Evolutionary conservation across 2,888 invertebrate species (phyloP), one percentile per base, ranked within the genome.

Genomic region (Phymatocera aterrima): DNA sequence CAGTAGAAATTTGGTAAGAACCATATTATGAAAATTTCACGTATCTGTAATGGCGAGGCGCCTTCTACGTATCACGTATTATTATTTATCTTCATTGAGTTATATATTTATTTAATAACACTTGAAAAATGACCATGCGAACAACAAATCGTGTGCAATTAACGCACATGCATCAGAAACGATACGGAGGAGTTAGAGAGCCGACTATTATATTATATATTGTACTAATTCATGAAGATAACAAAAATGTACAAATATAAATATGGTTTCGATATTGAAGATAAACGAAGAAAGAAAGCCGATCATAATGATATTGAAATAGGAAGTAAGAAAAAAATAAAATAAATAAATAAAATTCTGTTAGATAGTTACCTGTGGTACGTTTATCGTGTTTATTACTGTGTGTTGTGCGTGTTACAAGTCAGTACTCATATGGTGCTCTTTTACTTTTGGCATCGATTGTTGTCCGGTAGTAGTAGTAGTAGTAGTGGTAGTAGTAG

Each of bases 311-410:
- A n/a, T n/a, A n/a, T n/a, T n/a, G n/a, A n/a, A n/a, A n/a, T n/a
- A n/a, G n/a, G n/a, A n/a, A 43, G 43, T 43, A 70, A 54, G 78
- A 75, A 72, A 81, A 82, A 81, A 79, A 80, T 80, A 82, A 82
- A 79, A 78, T 79, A 78, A 82, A 80, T 65, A 82, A 83, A 83
- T 81, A 81, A 80, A 86, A 85, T 81, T 83, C 83, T 83, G 89
- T 88, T 89, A 89, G 88, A 89, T 89, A 90, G 85, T 90, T 90
- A 90, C 89, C 89, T 90, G 88, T 84, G 85, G 85, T 89, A 88
- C 86, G 88, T 88, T n/a, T 89, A 87, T 86, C 75, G 86, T 86
- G 87, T 88, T 86, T 88, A n/a, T 43, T 43, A 43, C 12, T 89
- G 87, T 89, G 86, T 87, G 88, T 88, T 88, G 89, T 89, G 86